Evolutionary conservation across 2,797 vertebrate genomes (phyloP).

Genomic region (Simalia tracyae): DNA sequence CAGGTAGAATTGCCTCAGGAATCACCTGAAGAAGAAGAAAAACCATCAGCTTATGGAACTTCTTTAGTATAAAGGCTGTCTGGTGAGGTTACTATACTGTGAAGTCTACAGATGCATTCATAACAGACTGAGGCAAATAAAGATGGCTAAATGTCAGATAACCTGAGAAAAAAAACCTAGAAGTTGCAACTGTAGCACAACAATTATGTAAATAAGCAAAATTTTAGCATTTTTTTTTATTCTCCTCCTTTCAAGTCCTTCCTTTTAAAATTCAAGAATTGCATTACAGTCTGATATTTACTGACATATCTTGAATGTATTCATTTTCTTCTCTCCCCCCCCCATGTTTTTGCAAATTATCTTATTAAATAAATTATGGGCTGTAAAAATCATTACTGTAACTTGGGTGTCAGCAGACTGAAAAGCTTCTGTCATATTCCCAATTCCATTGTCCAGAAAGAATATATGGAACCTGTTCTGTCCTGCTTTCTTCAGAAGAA

Average conservation of each 20-base stretch:
- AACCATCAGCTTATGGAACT: background rate
- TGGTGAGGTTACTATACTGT: background rate
- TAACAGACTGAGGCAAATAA: background rate
- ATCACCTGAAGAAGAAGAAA: background rate
- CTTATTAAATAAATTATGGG: background rate
- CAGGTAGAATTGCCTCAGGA: background rate
- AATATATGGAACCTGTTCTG: background rate
- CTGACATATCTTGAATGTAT: background rate
- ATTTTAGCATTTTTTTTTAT: constrained; percentile 37
- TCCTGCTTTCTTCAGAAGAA: background rate
- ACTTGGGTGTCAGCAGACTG: background rate
- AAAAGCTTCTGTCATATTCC: background rate
- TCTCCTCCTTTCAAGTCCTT: background rate
- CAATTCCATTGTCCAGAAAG: background rate
- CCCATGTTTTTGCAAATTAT: background rate
- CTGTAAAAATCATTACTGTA: background rate
- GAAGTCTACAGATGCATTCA: background rate
- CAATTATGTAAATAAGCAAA: constrained; percentile 6
- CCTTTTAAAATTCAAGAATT: background rate
- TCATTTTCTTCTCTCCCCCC: background rate
- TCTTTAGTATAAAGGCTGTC: background rate
- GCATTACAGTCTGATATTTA: background rate
- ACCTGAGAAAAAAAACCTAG: background rate
- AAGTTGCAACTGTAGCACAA: background rate
- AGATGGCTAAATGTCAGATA: background rate